Base-by-base conservation (phyloP, 1,140 invertebrate genomes). In the Drosophila leontia region DNA sequence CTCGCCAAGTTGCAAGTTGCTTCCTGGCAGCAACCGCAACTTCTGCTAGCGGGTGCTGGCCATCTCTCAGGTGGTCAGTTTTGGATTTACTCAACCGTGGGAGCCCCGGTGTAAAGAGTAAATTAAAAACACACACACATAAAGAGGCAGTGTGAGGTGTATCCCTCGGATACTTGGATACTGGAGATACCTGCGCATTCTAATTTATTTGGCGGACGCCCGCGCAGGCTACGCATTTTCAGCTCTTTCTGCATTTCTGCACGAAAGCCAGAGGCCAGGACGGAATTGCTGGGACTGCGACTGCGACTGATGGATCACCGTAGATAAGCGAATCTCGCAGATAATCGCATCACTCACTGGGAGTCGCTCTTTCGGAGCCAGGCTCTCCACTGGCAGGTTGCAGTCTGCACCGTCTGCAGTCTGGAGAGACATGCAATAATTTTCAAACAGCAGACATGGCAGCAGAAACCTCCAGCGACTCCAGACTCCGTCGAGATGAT, bases 301-400 rank as follows among this genome's bases (percentile, higher is more conserved):
- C 69, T 65, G 70, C 75, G 75, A 69, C 79, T 91, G 90, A 91
- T 91, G 90, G 90, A 91, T 91, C 90, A 91, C 88, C 88, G 88
- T 91, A 91, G 88, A 91, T 91, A 91, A 91, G 84, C 90, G 88
- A 91, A 91, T 91, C 90, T 91, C 80, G 90, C 90, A 90, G 79
- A 91, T 91, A 91, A 91, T 91, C 90, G 90, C 90, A 91, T 91
- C 90, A 91, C 91, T 91, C 88, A 91, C 87, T 91, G 81, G 68
- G 72, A 63, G 69, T 75, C 75, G 65, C 62, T 65, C 57, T 32
- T 42, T 32, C 17, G 50, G n/a, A 58, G 60, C 35, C 60, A 15
- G 69, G 26, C 47, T 50, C 79, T 80, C 58, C 78, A 78, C 63
- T 82, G 80, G 80, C 80, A 81, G 75, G 72, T 64, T 57, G 60